phyloP scores from a whole-genome alignment of 2,113 vertebrate species.

The Lasiurus cinereus region DNA sequence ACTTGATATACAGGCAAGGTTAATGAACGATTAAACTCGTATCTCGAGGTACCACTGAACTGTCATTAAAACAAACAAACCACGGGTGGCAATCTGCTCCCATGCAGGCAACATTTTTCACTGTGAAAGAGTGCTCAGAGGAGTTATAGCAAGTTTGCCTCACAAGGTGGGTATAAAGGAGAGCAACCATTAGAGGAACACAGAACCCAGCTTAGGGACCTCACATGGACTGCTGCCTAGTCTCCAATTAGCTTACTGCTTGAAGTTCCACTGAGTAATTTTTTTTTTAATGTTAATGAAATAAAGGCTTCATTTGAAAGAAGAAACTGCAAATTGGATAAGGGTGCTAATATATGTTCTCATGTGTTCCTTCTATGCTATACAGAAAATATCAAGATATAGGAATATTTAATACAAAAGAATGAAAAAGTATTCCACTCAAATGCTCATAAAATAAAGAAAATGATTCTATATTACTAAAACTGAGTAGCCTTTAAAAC shows the following conservation, averaged over 20 bases:
- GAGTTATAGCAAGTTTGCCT: not conserved
- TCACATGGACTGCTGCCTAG: not conserved
- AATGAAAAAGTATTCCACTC: not conserved
- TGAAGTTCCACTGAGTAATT: not conserved
- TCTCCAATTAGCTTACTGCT: not conserved
- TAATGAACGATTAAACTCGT: no score
- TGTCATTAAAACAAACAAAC: not conserved
- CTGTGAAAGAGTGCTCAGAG: not conserved
- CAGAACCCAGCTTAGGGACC: not conserved
- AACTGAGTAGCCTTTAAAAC: not conserved
- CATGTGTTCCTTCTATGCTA: not conserved
- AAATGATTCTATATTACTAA: not conserved
- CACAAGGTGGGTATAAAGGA: not conserved
- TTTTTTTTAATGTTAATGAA: not conserved
- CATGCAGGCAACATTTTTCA: not conserved
- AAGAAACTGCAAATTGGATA: not conserved
- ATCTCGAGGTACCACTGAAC: no score
- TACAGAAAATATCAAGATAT: not conserved
- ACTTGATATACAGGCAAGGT: no score
- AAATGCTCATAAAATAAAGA: slow-evolving; percentile 27
- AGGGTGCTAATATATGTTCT: not conserved
- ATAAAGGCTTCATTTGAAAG: not conserved
- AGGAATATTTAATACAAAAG: not conserved
- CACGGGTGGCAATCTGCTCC: not conserved
- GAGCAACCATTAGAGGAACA: not conserved